Evolutionary conservation across 1,140 invertebrate genomes (phyloP).

Genomic region (Camponotus floridanus): DNA sequence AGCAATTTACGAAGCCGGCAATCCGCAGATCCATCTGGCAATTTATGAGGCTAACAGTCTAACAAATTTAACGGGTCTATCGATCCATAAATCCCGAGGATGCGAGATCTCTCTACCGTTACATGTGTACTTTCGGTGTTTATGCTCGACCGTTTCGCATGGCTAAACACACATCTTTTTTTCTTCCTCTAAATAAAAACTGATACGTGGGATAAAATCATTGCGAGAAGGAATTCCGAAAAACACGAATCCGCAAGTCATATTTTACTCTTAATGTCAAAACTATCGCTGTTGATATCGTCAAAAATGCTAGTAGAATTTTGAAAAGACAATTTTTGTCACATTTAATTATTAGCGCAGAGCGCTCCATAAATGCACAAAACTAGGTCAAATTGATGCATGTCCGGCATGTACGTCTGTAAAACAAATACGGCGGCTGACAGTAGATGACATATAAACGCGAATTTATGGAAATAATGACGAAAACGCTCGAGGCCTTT

Average conservation of each 20-base stretch:
- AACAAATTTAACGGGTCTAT: constrained; percentile 61
- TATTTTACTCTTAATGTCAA: constrained; percentile 1
- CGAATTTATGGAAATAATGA: constrained; percentile 58
- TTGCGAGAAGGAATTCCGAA: background rate
- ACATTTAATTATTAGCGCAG: constrained; percentile 26
- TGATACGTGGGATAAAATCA: background rate
- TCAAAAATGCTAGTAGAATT: background rate
- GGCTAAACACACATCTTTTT: constrained; percentile 32
- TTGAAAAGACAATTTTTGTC: background rate
- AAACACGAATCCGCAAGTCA: background rate
- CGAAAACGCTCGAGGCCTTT: constrained; percentile 7
- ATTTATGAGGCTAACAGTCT: constrained; percentile 59
- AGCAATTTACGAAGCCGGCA: constrained; percentile 49
- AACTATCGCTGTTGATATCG: constrained; percentile 8
- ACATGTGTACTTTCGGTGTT: constrained; percentile 49
- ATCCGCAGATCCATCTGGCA: constrained; percentile 38
- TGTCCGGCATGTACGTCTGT: constrained; percentile 36
- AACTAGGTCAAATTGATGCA: constrained; percentile 41
- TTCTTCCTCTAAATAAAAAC: background rate
- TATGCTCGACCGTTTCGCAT: constrained; percentile 30
- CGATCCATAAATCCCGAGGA: constrained; percentile 57
- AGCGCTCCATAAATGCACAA: background rate
- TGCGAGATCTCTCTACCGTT: constrained; percentile 41
- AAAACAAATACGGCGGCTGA: constrained; percentile 45
- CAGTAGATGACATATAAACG: constrained; percentile 27